Conservation (phyloP, 1,140 invertebrate genomes). For the Papilio xuthus region DNA sequence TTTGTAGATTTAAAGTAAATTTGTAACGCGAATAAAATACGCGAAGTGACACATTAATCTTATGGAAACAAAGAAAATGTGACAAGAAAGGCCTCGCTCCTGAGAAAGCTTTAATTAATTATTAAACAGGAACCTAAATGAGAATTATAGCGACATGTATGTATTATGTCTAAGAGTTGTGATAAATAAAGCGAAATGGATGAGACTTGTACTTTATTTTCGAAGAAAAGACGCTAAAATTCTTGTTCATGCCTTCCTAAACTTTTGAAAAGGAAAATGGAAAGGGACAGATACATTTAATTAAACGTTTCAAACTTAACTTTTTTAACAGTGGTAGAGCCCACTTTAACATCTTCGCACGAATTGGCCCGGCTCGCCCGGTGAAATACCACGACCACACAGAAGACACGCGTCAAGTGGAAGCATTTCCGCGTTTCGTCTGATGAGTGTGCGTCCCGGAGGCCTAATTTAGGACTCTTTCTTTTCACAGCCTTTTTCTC, state of each 20-base stretch:
- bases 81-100: conserved; percentile 11
- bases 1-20: neutral
- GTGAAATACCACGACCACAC: no score
- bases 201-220: neutral
- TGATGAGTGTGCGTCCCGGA: no score
- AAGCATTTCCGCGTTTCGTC: no score
- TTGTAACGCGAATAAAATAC: neutral
- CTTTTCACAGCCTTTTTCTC: no score
- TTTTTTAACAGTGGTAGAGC: no score
- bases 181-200: conserved; percentile 2
- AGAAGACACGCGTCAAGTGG: no score
- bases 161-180: neutral
- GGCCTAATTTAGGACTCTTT: no score
- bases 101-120: conserved; percentile 17
- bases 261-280: neutral
- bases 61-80: conserved; percentile 6
- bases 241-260: neutral
- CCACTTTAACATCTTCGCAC: no score
- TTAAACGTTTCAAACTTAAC: no score
- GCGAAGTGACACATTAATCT: conserved; percentile 8
- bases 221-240: neutral
- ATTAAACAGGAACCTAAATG: conserved; percentile 10
- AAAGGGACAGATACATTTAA: no score
- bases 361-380: no score
- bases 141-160: neutral